Evolutionary conservation across 1,140 invertebrate species (phyloP).

Genomic region (Drosophila arizonae): DNA sequence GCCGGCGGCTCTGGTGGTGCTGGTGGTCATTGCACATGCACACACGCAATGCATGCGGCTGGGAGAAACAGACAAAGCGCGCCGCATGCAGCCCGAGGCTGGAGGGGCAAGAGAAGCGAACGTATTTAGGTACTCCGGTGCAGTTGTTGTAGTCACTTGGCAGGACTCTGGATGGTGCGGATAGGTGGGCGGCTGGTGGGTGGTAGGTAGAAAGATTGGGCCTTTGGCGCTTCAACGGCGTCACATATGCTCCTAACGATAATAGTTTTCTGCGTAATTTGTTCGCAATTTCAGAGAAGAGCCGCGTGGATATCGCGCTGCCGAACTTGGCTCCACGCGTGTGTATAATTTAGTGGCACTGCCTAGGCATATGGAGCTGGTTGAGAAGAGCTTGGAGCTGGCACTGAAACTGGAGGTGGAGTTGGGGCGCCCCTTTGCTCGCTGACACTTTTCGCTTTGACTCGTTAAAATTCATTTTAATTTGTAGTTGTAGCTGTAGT

Average conservation of each 20-base stretch:
- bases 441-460: constrained; percentile 70
- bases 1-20: constrained; percentile 53
- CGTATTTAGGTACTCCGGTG: constrained; percentile 72
- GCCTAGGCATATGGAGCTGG: constrained; percentile 3
- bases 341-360: constrained; percentile 74
- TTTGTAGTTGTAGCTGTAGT: constrained; percentile 35
- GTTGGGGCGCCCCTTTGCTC: constrained; percentile 28
- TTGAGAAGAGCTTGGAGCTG: background rate
- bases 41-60: constrained; percentile 47
- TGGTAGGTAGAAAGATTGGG: constrained; percentile 23
- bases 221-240: constrained; percentile 60
- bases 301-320: constrained; percentile 55
- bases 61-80: constrained; percentile 63
- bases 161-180: constrained; percentile 13
- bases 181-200: background rate
- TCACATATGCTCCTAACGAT: constrained; percentile 81
- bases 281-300: constrained; percentile 72
- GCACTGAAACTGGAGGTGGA: background rate
- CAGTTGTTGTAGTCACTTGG: constrained; percentile 63
- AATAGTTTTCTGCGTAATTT: constrained; percentile 82
- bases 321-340: constrained; percentile 50
- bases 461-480: constrained; percentile 79
- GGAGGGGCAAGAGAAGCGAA: background rate
- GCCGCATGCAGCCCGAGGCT: constrained; percentile 39
- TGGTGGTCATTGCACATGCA: constrained; percentile 71